Evolutionary conservation across 2,888 invertebrate genomes (phyloP), one percentile per base, ranked within the genome.

Genomic region (Spodoptera picta): DNA sequence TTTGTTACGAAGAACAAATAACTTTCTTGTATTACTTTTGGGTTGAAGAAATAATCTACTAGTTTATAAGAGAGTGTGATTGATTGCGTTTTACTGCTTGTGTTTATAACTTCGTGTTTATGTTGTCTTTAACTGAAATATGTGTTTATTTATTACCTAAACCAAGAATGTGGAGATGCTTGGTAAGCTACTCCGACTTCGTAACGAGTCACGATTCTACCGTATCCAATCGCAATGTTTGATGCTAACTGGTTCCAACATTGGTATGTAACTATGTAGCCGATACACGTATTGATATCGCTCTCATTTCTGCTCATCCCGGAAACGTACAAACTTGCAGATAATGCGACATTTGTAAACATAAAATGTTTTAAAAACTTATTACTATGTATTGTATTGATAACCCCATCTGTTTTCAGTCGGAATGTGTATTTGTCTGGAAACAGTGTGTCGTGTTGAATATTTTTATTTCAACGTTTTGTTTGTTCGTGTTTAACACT

Each of bases 331-430:
- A 63, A 65, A 69, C 50, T 62, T 57, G 47, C 43, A 65, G 77
- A 77, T 80, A 80, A 36, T 74, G 58, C 49, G 67, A 61, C 61
- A 55, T 62, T 63, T 67, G 56, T 67, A 60, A 27, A 71, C 60
- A 49, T 58, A 53, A 57, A 74, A 49, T 56, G 59, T 69, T 73
- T 77, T 61, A 63, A 80, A 71, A 79, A 58, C 49, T 64, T 69
- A 53, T 55, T 46, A 75, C 65, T 77, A 65, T 77, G 70, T 77
- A 73, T 78, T 77, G 70, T 77, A 73, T 79, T 73, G 77, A 82
- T 80, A 76, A 73, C 61, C 72, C 72, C 74, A 63, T 83, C 77
- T 87, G 87, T 82, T 83, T 85, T 87, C 89, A 89, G 89, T 89
- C 69, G 67, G 72, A 77, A 69, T 67, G 80, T 81, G 61, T 78